phyloP scores from a whole-genome alignment of 1,140 invertebrate genomes.

The Acromyrmex echinatior region DNA sequence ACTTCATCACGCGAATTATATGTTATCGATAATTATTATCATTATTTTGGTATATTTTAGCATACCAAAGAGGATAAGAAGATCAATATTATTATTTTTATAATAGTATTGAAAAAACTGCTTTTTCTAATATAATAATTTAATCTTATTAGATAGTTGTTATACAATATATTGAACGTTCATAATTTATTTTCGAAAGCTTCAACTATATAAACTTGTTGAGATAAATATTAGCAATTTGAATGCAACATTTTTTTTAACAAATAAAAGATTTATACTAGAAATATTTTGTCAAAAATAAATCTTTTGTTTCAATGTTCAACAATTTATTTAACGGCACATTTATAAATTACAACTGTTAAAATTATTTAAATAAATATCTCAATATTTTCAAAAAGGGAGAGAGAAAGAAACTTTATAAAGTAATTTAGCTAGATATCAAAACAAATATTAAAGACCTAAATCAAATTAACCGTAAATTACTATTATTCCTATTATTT shows the following conservation, averaged over 20 bases:
- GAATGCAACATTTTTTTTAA: background rate
- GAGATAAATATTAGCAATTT: background rate
- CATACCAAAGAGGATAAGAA: background rate
- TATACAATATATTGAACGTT: background rate
- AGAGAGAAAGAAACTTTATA: background rate
- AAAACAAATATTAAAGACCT: background rate
- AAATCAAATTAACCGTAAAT: background rate
- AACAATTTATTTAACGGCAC: background rate
- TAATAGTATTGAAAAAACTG: background rate
- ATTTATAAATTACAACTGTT: background rate
- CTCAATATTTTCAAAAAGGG: background rate
- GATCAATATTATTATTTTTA: background rate
- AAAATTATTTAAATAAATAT: background rate
- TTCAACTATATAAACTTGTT: background rate
- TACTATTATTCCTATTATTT: background rate
- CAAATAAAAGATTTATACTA: background rate
- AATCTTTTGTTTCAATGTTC: background rate
- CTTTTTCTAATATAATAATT: background rate
- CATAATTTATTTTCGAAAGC: background rate
- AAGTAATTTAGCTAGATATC: background rate
- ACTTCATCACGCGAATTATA: constrained; percentile 15
- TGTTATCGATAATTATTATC: constrained; percentile 27
- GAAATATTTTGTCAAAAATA: background rate
- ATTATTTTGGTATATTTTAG: background rate
- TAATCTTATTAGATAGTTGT: background rate